Base-by-base conservation (phyloP, 64 coral and sea anemone species). In the Astreopora myriophthalma region DNA sequence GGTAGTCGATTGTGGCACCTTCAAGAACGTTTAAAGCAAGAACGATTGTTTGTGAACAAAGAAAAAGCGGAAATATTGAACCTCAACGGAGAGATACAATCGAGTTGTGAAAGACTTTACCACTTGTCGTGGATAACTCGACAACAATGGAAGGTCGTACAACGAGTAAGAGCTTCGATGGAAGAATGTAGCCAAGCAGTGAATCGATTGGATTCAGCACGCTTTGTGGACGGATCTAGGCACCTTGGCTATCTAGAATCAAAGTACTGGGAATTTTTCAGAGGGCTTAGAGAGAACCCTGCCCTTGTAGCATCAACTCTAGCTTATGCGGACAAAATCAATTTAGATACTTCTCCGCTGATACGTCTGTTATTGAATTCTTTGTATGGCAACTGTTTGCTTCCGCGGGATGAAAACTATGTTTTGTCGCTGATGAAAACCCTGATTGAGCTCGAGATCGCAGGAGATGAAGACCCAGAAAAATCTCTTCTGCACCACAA, bases 241-340 rank as follows among this genome's bases (percentile, higher is more conserved):
- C 71, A 75, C 52, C 80, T 99, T 77, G 97, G 97, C 13, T 90
- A 95, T 74, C 60, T 86, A 13, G 97, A 99, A 87, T 95, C 94
- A 69, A 95, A 87, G 74, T 99, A 99, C 90, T 94, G 97, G 35
- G 91, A 99, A 55, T 99, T 99, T 85, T 84, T 99, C 17, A 99
- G 85, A 90, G 84, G 69, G 14, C 55, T 99, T 22, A 92, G 94
- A 66, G 97, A 91, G 69, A 88, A 96, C 84, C 94, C 94, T 3
- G 29, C 52, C 24, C 84, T 99, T 42, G 76, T 99, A 71, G 94
- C 94, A 3, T 99, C 97, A 13, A 93, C 81, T 69, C 84, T 99
- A 40, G 88, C 91, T 20, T 93, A 93, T 88, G 94, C 90, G 16
- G 94, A 99, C 32, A 82, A 94, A 85, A 60, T 95, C 28, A 83